Conservation (phyloP, 1,140 invertebrate species). For the Onthophagus taurus region DNA sequence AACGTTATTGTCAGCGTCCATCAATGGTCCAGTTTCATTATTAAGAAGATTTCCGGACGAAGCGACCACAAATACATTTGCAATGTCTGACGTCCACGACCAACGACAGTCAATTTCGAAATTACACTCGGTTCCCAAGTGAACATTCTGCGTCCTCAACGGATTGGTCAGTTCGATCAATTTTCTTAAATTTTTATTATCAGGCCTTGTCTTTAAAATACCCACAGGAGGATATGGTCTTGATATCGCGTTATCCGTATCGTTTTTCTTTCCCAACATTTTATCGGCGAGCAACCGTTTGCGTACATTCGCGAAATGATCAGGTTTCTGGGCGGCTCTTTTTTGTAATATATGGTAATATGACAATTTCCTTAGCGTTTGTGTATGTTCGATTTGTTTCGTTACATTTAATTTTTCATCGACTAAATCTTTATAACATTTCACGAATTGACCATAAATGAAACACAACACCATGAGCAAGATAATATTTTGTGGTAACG, state of each 20-base stretch:
- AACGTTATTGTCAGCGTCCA: constrained; percentile 25
- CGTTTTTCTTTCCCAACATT: constrained; percentile 4
- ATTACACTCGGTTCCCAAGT: constrained; percentile 26
- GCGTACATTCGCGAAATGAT: background rate
- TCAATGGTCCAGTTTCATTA: constrained; percentile 26
- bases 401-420: too few relatives aligned
- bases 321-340: constrained; percentile 6
- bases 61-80: constrained; percentile 30
- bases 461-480: too few relatives aligned
- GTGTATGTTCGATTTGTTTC: too few relatives aligned
- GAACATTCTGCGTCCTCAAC: constrained; percentile 17
- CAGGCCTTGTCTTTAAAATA: too few relatives aligned
- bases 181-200: constrained; percentile 24
- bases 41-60: constrained; percentile 18
- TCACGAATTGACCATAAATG: too few relatives aligned
- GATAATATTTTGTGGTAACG: too few relatives aligned
- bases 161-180: constrained; percentile 19
- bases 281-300: constrained; percentile 4
- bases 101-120: constrained; percentile 33
- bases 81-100: constrained; percentile 34
- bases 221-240: too few relatives aligned
- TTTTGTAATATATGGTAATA: too few relatives aligned
- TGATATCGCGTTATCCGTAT: too few relatives aligned
- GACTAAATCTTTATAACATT: too few relatives aligned
- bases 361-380: too few relatives aligned